These are phyloP conservation scores for Mastigias papua DNA, from an alignment of 30 jellyfish, hydroid and myxozoan species.

Conservation along the genomic window DNA sequence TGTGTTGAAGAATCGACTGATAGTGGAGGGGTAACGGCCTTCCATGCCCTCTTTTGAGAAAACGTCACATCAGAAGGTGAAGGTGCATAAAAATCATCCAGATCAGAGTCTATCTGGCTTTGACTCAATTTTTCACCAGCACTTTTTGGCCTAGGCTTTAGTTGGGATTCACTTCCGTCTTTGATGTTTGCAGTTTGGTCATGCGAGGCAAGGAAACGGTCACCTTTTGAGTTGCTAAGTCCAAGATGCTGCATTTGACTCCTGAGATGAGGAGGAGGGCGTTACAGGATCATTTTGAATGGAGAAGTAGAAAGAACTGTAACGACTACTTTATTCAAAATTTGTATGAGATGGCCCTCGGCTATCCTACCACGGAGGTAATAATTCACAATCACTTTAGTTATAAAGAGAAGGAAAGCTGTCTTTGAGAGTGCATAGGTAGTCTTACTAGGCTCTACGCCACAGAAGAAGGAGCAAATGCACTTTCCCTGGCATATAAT, in stretches of 20 bases:
- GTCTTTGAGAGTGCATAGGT: too few species aligned
- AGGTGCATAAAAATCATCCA: constrained; percentile 76
- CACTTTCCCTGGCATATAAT: too few species aligned
- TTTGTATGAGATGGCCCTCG: too few species aligned
- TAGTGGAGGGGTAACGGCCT: constrained; percentile 44
- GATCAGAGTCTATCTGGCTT: constrained; percentile 50
- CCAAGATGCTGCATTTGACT: constrained; percentile 65
- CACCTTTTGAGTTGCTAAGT: constrained; percentile 41
- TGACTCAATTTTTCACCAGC: constrained; percentile 52
- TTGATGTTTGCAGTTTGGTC: background rate
- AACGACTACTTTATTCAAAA: too few species aligned
- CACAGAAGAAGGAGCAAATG: too few species aligned
- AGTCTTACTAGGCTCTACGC: too few species aligned
- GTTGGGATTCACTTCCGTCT: background rate
- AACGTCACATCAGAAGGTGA: constrained; percentile 69
- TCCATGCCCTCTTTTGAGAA: constrained; percentile 86
- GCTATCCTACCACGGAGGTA: too few species aligned
- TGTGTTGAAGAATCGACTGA: constrained; percentile 85
- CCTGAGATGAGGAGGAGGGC: background rate
- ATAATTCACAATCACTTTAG: too few species aligned
- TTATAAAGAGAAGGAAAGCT: too few species aligned
- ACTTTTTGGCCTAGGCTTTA: constrained; percentile 56
- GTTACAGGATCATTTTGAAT: background rate
- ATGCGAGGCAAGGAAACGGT: constrained; percentile 28
- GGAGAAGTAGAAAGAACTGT: too few species aligned